Conservation (phyloP, 2,888 invertebrate genomes). For the Invenusta paracnida region DNA sequence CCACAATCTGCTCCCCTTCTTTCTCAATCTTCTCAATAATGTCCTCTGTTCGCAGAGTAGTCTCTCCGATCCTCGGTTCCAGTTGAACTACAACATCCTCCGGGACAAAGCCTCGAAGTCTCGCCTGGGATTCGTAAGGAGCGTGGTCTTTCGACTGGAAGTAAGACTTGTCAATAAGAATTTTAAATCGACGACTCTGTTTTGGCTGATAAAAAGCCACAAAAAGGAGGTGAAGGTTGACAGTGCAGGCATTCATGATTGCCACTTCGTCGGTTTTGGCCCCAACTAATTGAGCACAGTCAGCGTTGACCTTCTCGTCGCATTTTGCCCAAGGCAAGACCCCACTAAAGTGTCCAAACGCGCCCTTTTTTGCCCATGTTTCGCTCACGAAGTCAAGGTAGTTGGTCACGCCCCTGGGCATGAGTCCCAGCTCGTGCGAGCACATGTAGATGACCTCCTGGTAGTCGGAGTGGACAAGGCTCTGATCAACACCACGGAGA, state of each 20-base stretch:
- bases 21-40: slow-evolving; percentile 61
- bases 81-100: slow-evolving; percentile 61
- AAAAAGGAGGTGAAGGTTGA: slow-evolving; percentile 65
- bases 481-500: slow-evolving; percentile 7
- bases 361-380: slow-evolving; percentile 62
- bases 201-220: slow-evolving; percentile 65
- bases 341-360: slow-evolving; percentile 58
- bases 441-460: slow-evolving; percentile 64
- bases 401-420: slow-evolving; percentile 61
- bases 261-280: slow-evolving; percentile 62
- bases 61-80: slow-evolving; percentile 60
- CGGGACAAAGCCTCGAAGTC: slow-evolving; percentile 62
- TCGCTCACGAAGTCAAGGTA: slow-evolving; percentile 61
- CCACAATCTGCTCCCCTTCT: slow-evolving; percentile 63
- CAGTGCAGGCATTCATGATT: slow-evolving; percentile 65
- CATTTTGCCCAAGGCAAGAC: slow-evolving; percentile 61
- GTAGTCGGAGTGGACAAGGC: slow-evolving; percentile 56
- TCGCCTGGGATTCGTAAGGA: slow-evolving; percentile 63
- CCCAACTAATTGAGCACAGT: slow-evolving; percentile 60
- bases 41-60: slow-evolving; percentile 61
- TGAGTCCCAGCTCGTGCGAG: slow-evolving; percentile 65
- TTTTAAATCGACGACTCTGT: slow-evolving; percentile 62
- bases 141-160: slow-evolving; percentile 67
- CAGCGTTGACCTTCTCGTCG: slow-evolving; percentile 58
- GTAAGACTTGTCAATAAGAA: slow-evolving; percentile 64